Evolutionary conservation across 64 coral and sea anemone species (phyloP).

Genomic region (Montipora foliosa): DNA sequence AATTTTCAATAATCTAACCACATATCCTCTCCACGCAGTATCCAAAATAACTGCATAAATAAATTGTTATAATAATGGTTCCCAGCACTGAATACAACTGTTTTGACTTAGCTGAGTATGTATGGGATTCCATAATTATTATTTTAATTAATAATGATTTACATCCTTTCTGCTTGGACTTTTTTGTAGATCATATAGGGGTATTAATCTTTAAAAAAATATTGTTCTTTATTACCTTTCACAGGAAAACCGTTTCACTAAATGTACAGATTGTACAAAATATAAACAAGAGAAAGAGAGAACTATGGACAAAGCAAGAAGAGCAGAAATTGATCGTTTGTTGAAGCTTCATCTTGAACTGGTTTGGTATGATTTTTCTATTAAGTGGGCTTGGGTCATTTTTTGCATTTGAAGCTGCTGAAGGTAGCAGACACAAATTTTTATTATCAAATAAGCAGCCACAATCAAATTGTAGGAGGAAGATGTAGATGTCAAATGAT

Average conservation of each 20-base stretch:
- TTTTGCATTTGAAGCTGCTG: background rate
- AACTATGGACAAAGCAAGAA: background rate
- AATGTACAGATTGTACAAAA: conserved; percentile 35
- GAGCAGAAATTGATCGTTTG: conserved; percentile 16
- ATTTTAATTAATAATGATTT: background rate
- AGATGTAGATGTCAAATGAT: no score
- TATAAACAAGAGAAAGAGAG: conserved; percentile 52
- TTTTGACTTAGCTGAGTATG: no score
- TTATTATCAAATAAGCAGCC: background rate
- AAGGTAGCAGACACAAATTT: background rate
- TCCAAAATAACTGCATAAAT: no score
- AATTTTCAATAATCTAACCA: no score
- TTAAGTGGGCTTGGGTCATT: background rate
- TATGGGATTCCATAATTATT: no score
- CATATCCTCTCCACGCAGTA: no score
- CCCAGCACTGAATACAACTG: no score
- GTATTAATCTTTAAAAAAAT: background rate
- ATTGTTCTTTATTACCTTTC: background rate
- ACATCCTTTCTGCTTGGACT: background rate
- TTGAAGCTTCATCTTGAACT: conserved; percentile 26
- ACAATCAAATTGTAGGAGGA: background rate
- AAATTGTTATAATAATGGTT: no score
- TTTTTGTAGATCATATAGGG: background rate
- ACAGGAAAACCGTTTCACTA: conserved; percentile 34
- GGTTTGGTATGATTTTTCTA: background rate